Base-by-base conservation (phyloP, 2,888 invertebrate species). In the Papilio elwesi region DNA sequence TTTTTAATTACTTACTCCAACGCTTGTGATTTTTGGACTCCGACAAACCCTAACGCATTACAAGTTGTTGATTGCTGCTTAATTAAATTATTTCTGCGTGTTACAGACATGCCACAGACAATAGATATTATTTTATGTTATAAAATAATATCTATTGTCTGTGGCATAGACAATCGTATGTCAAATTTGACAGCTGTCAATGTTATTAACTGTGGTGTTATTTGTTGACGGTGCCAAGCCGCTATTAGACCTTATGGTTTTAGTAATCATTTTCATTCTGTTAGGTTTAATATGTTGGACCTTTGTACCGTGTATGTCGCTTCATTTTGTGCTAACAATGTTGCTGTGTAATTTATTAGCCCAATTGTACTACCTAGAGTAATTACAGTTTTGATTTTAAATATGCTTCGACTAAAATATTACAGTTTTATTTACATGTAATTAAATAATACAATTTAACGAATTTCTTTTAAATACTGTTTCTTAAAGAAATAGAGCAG, bases 1-100 rank as follows among this genome's bases (percentile, higher is more conserved):
- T 70, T 38, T n/a, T n/a, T 43, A 3, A 15, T 51, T 43, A 57
- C 81, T 85, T 86, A 83, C 86, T 87, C 85, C 86, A 83, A 82
- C 72, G 77, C 84, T 84, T 84, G 81, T 57, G 59, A 48, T n/a
- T 68, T 51, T 68, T 51, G 15, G 36, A 11, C n/a, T n/a, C 11
- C 43, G n/a, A 67, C 13, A 15, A 38, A 26, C 26, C 4, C 15
- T 62, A n/a, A n/a, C 7, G 12, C 49, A 49, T 12, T 8, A 7
- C 38, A 38, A 9, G 38, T 11, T 38, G 38, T 59, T 15, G n/a
- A 36, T 51, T 9, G 8, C 38, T 38, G 59, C 38, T 59, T 38
- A 38, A n/a, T 38, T 26, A 57, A 13, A 12, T 26, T 55, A 36
- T 57, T 59, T 59, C n/a, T 38, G n/a, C 38, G 38, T 59, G 38